These are phyloP conservation scores for Stichopus horrens DNA, from an alignment of 53 echinoderm and acorn worm genomes.

Conservation along the genomic window DNA sequence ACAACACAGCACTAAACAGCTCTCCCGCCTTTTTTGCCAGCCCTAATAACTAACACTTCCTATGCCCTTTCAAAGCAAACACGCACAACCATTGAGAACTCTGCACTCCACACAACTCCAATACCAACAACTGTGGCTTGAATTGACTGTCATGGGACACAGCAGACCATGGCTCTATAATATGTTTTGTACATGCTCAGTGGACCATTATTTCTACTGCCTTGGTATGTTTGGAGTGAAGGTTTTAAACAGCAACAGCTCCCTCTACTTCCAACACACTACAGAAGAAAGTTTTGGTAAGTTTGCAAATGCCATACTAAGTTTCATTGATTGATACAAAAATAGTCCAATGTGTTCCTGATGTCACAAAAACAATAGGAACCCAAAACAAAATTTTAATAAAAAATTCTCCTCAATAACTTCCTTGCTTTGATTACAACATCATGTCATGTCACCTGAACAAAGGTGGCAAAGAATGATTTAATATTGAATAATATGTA, in stretches of 20 bases:
- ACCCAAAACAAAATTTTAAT: no score
- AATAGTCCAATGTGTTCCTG: no score
- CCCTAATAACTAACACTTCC: slow-evolving; percentile 31
- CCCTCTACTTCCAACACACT: background rate
- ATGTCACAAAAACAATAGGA: no score
- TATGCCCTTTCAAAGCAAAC: slow-evolving; percentile 22
- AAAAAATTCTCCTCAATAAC: no score
- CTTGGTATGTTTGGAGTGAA: background rate
- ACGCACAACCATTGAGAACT: background rate
- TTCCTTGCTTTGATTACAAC: no score
- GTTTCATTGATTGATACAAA: background rate
- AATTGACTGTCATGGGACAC: background rate
- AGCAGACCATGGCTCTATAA: background rate
- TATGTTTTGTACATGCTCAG: slow-evolving; percentile 18
- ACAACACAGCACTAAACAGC: slow-evolving; percentile 1
- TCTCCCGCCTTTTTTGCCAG: slow-evolving; percentile 35
- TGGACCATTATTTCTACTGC: slow-evolving; percentile 15
- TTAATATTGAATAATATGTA: no score
- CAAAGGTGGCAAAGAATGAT: no score
- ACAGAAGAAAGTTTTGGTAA: background rate
- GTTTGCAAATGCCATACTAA: background rate
- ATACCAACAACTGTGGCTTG: background rate
- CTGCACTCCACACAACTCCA: background rate
- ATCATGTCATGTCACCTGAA: no score
- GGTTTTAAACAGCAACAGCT: background rate